Conservation (phyloP, 1,140 invertebrate species). For the Rhopalosiphum padi region DNA sequence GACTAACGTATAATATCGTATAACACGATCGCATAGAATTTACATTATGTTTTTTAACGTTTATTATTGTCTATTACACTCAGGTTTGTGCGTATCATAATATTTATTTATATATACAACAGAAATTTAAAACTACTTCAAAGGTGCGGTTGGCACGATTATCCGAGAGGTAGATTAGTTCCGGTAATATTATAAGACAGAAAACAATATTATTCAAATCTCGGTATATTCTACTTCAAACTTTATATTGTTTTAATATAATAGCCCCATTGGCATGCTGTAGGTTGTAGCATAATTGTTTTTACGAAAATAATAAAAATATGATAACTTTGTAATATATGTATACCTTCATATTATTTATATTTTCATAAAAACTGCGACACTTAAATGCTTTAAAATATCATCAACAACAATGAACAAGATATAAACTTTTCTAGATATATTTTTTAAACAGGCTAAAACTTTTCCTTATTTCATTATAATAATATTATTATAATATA, state of each 20-base stretch:
- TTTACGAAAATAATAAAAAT: background rate
- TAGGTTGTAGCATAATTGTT: background rate
- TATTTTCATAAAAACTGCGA: background rate
- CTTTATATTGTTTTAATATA: conserved; percentile 1
- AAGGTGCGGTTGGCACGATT: background rate
- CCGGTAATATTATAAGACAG: background rate
- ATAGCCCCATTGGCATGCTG: background rate
- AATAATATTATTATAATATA: background rate
- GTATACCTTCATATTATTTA: no score
- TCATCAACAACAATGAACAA: background rate
- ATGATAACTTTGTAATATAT: background rate
- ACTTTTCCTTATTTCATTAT: background rate
- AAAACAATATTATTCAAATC: conserved; percentile 11
- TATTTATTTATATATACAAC: no score
- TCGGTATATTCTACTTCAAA: background rate
- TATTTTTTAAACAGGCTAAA: background rate
- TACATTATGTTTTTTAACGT: background rate
- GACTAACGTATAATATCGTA: no score
- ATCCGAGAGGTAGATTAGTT: background rate
- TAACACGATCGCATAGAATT: background rate
- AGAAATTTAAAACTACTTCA: background rate
- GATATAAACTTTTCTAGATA: background rate
- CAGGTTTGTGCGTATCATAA: background rate
- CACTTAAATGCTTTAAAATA: conserved; percentile 14
- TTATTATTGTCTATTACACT: background rate